A percentile compares a stretch with the other conserved stretches of the same genome.
Conservation (phyloP, 1,140 invertebrate species). For the Acromyrmex heyeri region DNA sequence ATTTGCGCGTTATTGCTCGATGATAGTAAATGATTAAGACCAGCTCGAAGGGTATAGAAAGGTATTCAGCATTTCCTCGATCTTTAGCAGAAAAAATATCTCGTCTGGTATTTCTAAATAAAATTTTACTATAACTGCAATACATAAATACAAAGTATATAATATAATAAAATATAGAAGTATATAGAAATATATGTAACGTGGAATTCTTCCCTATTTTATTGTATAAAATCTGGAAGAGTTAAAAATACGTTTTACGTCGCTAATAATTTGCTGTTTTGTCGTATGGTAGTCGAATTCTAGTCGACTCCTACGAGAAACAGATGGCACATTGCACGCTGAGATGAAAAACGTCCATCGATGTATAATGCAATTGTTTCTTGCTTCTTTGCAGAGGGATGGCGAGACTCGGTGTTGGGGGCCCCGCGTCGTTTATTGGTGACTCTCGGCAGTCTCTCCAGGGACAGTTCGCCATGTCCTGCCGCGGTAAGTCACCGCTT, state of each 20-base stretch:
- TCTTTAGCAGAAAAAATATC: not conserved
- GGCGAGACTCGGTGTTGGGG: constrained; percentile 86
- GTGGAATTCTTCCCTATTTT: not conserved
- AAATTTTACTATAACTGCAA: not conserved
- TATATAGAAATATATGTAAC: not conserved
- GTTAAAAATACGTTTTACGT: not conserved
- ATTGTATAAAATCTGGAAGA: not conserved
- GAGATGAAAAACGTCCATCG: constrained; percentile 44
- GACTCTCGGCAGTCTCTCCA: constrained; percentile 85
- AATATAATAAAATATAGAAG: too few species aligned
- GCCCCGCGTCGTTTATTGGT: constrained; percentile 84
- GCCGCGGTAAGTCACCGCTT: constrained; percentile 80
- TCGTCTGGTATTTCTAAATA: not conserved
- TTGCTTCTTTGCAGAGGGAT: constrained; percentile 84
- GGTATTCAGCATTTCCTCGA: not conserved
- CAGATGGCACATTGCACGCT: constrained; percentile 49
- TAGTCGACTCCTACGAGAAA: not conserved
- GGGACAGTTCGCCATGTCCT: constrained; percentile 83
- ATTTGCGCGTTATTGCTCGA: constrained; percentile 29
- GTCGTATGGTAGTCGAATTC: not conserved
- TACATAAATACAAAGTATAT: not conserved
- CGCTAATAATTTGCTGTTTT: not conserved
- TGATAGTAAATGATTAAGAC: not conserved
- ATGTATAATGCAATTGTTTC: constrained; percentile 70
- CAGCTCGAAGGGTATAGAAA: not conserved